Evolutionary conservation across 2,888 invertebrate genomes (phyloP), one percentile per base, ranked within the genome.

Genomic region (Acanthosepion pharaonis): DNA sequence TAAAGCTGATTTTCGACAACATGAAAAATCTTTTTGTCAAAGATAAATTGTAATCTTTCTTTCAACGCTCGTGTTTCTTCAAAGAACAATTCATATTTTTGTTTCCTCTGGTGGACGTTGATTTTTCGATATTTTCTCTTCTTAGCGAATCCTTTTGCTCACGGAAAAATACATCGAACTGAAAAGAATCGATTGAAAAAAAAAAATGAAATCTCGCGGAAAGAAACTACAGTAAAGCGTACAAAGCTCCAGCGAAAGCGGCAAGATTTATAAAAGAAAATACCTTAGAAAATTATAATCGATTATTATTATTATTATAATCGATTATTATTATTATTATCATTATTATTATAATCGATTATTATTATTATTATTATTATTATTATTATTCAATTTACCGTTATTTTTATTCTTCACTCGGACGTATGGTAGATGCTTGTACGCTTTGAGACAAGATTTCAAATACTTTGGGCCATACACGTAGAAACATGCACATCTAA

Each of bases 311-410:
- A 92, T 92, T 51, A 92, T 92, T 51, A 92, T 92, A 0, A n/a
- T n/a, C n/a, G n/a, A 92, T 92, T 20, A 92, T 92, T 20, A 92
- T 92, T 23, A 92, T 92, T 20, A 49, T 92, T 20, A 49, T 92
- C 28, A 9, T 92, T 51, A 33, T 92, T 25, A 92, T 92, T 51
- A 92, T 92, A 23, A 92, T 51, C 25, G 28, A n/a, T 92, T 51
- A 92, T 92, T 51, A 92, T 92, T 51, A 92, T 92, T 51, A n/a
- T n/a, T 25, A 92, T 92, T 51, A n/a, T 92, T 25, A 51, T 51
- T 51, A 51, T 51, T 15, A 51, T 51, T 51, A 51, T 51, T 51
- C 51, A 15, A 51, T 51, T 11, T 11, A 51, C 51, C 6, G 92
- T 28, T 5, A 64, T 23, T 64, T 42, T 78, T n/a, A n/a, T 78